Evolutionary conservation across 2,113 vertebrate genomes (phyloP).

Genomic region (Panthera leo): DNA sequence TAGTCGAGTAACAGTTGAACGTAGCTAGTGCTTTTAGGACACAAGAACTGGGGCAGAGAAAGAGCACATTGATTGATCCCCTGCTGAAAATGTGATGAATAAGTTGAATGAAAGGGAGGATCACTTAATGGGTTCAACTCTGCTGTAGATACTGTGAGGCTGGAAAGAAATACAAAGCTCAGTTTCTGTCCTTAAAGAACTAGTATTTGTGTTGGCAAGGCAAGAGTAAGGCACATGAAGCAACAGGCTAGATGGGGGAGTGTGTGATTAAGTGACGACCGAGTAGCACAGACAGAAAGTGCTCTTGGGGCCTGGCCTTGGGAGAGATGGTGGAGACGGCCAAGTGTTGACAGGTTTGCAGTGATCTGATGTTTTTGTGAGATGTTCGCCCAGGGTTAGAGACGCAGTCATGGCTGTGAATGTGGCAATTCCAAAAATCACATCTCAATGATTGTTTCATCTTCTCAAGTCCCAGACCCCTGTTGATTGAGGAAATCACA

Average conservation of each 20-base stretch:
- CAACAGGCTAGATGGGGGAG: constrained; percentile 58
- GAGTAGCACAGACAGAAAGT: constrained; percentile 65
- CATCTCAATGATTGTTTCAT: constrained; percentile 1
- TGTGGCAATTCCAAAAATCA: constrained; percentile 52
- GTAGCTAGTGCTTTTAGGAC: not conserved
- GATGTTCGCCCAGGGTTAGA: constrained; percentile 60
- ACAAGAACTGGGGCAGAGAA: not conserved
- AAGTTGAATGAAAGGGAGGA: constrained; percentile 44
- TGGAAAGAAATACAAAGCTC: constrained; percentile 59
- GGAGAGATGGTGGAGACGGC: constrained; percentile 48
- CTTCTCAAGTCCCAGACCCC: constrained; percentile 50
- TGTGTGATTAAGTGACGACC: constrained; percentile 73
- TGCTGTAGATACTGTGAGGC: constrained; percentile 18
- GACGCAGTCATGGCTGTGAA: constrained; percentile 36
- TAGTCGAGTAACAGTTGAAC: not conserved
- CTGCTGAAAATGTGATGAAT: constrained; percentile 54
- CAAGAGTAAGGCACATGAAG: constrained; percentile 51
- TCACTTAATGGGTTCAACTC: not conserved
- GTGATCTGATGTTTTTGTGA: constrained; percentile 64
- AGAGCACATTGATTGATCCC: not conserved
- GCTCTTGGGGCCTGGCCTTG: constrained; percentile 53
- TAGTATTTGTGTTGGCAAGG: constrained; percentile 76
- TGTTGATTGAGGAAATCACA: constrained; percentile 58
- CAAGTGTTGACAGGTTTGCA: constrained; percentile 73
- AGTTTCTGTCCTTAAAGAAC: constrained; percentile 52